These are phyloP conservation scores for Spea multiplicata DNA, from an alignment of 2,113 vertebrate genomes.

Conservation along the genomic window DNA sequence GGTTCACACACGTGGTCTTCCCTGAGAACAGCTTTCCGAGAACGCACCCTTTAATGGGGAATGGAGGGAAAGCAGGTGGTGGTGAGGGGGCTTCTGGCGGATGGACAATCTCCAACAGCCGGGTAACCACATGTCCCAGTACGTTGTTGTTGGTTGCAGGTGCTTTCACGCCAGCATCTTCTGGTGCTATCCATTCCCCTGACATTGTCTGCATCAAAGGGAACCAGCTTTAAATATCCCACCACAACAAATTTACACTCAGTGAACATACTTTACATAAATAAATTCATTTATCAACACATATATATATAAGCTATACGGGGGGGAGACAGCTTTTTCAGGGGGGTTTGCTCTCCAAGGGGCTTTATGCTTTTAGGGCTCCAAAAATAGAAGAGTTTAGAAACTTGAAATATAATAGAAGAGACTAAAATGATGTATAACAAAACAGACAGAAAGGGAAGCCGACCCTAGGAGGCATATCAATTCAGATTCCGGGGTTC, in stretches of 20 bases:
- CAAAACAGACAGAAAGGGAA: no score
- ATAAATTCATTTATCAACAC: no score
- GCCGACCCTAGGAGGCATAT: no score
- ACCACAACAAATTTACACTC: neutral
- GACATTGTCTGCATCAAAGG: conserved; percentile 75
- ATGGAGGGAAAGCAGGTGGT: conserved; percentile 59
- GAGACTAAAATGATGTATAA: no score
- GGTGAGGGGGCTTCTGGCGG: conserved; percentile 53
- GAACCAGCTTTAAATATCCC: conserved; percentile 6
- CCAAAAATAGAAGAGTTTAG: no score
- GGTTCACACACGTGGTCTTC: conserved; percentile 77
- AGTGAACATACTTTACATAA: neutral
- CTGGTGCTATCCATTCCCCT: conserved; percentile 79
- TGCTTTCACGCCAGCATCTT: conserved; percentile 62
- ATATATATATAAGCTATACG: neutral
- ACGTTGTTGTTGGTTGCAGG: conserved; percentile 73
- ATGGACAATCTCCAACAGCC: conserved; percentile 66
- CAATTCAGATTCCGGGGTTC: no score
- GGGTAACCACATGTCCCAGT: conserved; percentile 76
- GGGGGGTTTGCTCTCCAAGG: no score
- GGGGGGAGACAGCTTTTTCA: no score
- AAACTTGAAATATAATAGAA: no score
- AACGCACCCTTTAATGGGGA: conserved; percentile 78
- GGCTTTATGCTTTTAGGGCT: no score
- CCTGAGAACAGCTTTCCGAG: conserved; percentile 84